Base-by-base conservation (phyloP, 1,140 invertebrate genomes). In the Muscidifurax raptorellus region DNA sequence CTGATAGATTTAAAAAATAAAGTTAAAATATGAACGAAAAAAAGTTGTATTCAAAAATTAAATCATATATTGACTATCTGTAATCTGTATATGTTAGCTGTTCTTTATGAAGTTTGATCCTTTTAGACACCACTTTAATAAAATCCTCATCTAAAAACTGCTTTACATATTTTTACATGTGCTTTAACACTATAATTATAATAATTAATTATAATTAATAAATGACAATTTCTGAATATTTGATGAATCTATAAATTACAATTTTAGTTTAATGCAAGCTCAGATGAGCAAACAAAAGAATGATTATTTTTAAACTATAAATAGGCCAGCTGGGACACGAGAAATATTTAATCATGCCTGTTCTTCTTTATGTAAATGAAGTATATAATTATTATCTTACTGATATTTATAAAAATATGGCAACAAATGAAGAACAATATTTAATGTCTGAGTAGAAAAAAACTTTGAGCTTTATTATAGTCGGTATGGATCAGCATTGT, bases 91-190 rank as follows among this genome's bases (percentile, higher is more conserved):
- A 4, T 22, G 1, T 59, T 59, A 52, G 47, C 22, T 59, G 52
- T 59, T 59, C 52, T n/a, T 59, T n/a, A 59, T 59, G 52, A 59
- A 9, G 18, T 18, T 59, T 5, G 0, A n/a, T n/a, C 47, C 47
- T 5, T 18, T 52, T 52, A 4, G 15, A 52, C 5, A 52, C 2
- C 12, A 22, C 15, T 1, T 15, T 12, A 52, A 52, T 52, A 52
- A 52, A 52, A n/a, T n/a, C n/a, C n/a, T 18, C 22, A 59, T 59
- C 15, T 59, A 59, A 59, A 59, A 59, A 59, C 18, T 59, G 52
- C 52, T 59, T 59, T 59, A 59, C 52, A 59, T n/a, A 59, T 59
- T 59, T 59, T 59, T 59, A 59, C 52, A 59, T 59, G 52, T 59
- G 52, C 52, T 59, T 59, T 59, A 59, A 18, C 7, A n/a, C n/a